These are phyloP conservation scores for Megalurothrips usitatus DNA, from an alignment of 2,888 invertebrate genomes.

Conservation along the genomic window DNA sequence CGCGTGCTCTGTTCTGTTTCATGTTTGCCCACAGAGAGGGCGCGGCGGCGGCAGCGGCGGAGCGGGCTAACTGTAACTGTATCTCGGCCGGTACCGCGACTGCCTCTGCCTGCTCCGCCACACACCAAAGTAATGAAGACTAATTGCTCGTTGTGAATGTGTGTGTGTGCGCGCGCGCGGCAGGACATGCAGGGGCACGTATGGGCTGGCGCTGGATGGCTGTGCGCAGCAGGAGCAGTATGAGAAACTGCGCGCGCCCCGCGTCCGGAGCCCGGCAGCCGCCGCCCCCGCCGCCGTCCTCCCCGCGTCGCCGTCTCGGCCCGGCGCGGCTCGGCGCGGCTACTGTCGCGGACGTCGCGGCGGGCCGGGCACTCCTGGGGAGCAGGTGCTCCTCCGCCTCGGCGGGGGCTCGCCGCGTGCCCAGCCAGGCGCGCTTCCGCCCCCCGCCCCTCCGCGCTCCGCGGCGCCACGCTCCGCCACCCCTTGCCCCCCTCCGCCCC, in stretches of 20 bases:
- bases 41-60: too few relatives aligned
- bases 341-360: too few relatives aligned
- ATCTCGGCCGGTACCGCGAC: too few relatives aligned
- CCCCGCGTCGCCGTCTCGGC: neutral
- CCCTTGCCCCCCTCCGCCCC: neutral
- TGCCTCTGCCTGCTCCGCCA: too few relatives aligned
- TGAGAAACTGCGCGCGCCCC: neutral
- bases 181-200: neutral
- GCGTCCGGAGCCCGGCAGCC: neutral
- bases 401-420: neutral
- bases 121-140: slow-evolving; percentile 3
- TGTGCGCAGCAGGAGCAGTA: neutral
- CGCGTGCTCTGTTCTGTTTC: too few relatives aligned
- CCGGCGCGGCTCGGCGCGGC: too few relatives aligned
- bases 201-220: neutral
- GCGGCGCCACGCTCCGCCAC: neutral
- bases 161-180: neutral
- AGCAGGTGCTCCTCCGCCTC: neutral
- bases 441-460: neutral
- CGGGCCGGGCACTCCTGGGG: neutral
- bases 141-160: slow-evolving; percentile 10
- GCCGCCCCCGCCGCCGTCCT: neutral
- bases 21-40: too few relatives aligned
- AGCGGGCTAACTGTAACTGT: too few relatives aligned
- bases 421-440: slow-evolving; percentile 19